Percentiles rank a stretch among this genome's conserved stretches.
These are phyloP conservation scores for Cylloceria caligata DNA, from an alignment of 2,888 invertebrate species.

Conservation along the genomic window DNA sequence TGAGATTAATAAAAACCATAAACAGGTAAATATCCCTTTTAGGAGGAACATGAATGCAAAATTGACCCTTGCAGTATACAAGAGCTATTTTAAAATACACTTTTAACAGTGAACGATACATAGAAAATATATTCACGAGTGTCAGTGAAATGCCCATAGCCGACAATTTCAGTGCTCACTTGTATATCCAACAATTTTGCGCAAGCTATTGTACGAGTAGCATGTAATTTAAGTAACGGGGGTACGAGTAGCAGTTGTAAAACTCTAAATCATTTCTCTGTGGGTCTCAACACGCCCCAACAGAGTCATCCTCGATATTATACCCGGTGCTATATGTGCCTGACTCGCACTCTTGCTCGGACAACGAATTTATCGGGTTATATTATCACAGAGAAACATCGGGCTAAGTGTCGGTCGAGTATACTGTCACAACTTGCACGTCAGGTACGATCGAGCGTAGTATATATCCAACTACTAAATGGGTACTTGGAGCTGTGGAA, in stretches of 20 bases:
- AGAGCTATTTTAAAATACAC: conserved; percentile 10
- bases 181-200: conserved; percentile 54
- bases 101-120: conserved; percentile 12
- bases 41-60: conserved; percentile 1
- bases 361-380: conserved; percentile 51
- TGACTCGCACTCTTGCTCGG: conserved; percentile 11
- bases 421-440: conserved; percentile 48
- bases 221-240: conserved; percentile 64
- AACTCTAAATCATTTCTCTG: conserved; percentile 67
- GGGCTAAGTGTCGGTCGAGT: conserved; percentile 58
- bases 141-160: conserved; percentile 48
- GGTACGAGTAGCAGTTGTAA: conserved; percentile 63
- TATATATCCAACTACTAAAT: conserved; percentile 30
- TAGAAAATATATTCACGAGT: conserved; percentile 37
- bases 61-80: conserved; percentile 10
- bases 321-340: conserved; percentile 28
- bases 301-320: conserved; percentile 53
- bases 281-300: conserved; percentile 48
- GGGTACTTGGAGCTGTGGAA: conserved; percentile 45
- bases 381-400: conserved; percentile 33
- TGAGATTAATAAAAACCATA: not conserved
- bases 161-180: conserved; percentile 34
- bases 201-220: conserved; percentile 46
- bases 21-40: not conserved
- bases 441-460: conserved; percentile 48